Evolutionary conservation across 2,888 invertebrate genomes (phyloP), one percentile per base, ranked within the genome.

Genomic region (Platynereis dumerilii): DNA sequence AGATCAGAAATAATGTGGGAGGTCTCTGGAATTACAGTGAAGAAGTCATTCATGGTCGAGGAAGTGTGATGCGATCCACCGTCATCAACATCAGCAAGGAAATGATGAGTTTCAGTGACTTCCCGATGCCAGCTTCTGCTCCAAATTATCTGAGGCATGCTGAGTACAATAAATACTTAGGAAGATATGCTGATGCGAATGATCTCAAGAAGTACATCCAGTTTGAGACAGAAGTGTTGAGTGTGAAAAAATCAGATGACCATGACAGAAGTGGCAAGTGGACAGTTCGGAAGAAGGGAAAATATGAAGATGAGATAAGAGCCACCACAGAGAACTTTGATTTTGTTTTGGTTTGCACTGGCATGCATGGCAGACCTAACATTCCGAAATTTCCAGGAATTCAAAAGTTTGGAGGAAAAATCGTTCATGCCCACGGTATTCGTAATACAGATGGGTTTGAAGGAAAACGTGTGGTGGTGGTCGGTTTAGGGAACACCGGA

Each of bases 401-500:
- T 54, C 73, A 71, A 0, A 70, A 73, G 20, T 80, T 79, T 69
- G 64, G 75, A 61, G 81, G 81, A 5, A 64, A 72, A 60, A 69
- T 78, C 15, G 26, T 76, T 3, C 81, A 81, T 55, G 70, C 78
- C 0, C 80, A 79, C 53, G 76, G 78, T 55, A 80, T 78, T 66
- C 75, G 72, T 34, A 71, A 78, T 60, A 69, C 66, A 26, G 57
- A 60, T 39, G 75, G 77, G 3, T 81, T 69, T 64, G 76, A 75
- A 28, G 80, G 76, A 54, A 82, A 82, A 70, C 72, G 79, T 44
- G 83, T 86, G 2, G 77, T 86, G 22, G 78, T 87, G 1, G 74
- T 87, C 26, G 87, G 87, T 2, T 83, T 86, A 58, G 86, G 86
- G 1, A 86, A 86, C 69, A 86, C 86, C 1, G 86, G 85, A 0